phyloP scores from a whole-genome alignment of 2,113 vertebrate genomes.

The Halcyon senegalensis region DNA sequence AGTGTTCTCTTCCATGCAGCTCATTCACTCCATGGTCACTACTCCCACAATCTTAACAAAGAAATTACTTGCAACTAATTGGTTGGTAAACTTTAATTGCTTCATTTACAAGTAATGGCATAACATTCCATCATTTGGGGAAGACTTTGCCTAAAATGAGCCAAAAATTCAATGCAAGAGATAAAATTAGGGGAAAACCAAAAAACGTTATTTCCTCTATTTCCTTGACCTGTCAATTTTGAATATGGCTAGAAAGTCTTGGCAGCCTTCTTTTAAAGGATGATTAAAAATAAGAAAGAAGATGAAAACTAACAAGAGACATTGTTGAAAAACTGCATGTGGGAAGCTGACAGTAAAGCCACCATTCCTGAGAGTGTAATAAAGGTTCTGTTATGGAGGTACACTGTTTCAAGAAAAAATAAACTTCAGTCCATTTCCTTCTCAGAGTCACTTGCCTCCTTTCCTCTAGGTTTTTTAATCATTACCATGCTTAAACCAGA shows the following conservation, averaged over 20 bases:
- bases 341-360: neutral
- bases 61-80: constrained; percentile 11
- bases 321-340: neutral
- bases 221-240: neutral
- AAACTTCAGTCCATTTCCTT: constrained; percentile 16
- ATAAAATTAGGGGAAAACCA: neutral
- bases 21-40: neutral
- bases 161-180: neutral
- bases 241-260: neutral
- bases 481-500: neutral
- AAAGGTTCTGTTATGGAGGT: neutral
- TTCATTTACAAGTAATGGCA: neutral
- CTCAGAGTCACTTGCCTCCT: constrained; percentile 15
- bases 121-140: neutral
- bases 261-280: neutral
- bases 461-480: neutral
- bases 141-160: neutral
- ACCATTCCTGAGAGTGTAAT: neutral
- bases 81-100: neutral
- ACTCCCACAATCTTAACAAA: neutral
- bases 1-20: neutral
- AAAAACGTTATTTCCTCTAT: neutral
- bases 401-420: constrained; percentile 10
- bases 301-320: neutral
- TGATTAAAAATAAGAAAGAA: neutral